These are phyloP conservation scores for Ctenopoma multispine DNA, from an alignment of 2,797 vertebrate species.

Conservation along the genomic window DNA sequence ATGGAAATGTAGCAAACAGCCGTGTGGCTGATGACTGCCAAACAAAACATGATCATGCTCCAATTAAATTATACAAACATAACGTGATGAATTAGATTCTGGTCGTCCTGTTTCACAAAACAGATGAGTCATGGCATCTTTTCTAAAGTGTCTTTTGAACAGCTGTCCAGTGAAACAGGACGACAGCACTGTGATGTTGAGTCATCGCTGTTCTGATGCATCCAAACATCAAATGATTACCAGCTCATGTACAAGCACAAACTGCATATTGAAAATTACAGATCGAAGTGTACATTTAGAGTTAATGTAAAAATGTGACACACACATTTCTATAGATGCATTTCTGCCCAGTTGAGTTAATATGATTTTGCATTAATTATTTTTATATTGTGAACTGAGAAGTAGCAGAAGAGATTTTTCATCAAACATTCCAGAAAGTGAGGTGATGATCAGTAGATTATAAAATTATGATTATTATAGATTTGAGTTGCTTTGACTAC, in stretches of 20 bases:
- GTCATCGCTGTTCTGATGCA: not conserved
- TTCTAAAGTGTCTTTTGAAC: not conserved
- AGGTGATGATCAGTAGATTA: not conserved
- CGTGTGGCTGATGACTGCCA: not conserved
- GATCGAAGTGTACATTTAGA: not conserved
- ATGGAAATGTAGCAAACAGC: not conserved
- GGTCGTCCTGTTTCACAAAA: not conserved
- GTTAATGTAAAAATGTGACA: not conserved
- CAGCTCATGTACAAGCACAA: not conserved
- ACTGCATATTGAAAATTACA: not conserved
- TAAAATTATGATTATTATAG: too few species aligned
- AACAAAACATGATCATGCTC: not conserved
- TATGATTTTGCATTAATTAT: too few species aligned
- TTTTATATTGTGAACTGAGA: too few species aligned
- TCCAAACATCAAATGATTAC: not conserved
- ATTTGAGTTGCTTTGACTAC: too few species aligned
- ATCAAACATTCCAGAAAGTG: not conserved
- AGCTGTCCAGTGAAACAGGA: not conserved
- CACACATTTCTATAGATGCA: not conserved
- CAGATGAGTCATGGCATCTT: not conserved
- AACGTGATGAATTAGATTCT: not conserved
- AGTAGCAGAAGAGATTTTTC: too few species aligned
- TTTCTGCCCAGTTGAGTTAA: not conserved
- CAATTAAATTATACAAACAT: not conserved
- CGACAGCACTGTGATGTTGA: not conserved